A percentile compares a stretch with the other conserved stretches of the same genome.
Evolutionary conservation across 2,113 vertebrate genomes (phyloP).

Genomic region (Beaufortia kweichowensis): DNA sequence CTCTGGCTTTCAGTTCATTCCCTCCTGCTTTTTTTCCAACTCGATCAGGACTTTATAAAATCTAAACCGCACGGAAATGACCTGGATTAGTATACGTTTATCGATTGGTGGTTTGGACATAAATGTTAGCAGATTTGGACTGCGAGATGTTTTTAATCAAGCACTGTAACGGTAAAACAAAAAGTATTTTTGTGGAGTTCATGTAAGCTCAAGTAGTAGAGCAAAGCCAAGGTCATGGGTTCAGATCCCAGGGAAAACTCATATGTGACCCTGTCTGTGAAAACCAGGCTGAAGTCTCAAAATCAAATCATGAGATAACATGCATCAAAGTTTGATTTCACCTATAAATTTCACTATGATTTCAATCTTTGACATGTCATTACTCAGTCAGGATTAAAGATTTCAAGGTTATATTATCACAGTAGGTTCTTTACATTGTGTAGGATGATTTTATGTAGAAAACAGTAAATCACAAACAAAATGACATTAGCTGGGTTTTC

Average conservation of each 20-base stretch:
- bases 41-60: not conserved
- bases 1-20: slow-evolving; percentile 14
- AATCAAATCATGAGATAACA: too few species aligned
- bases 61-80: slow-evolving; percentile 8
- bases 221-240: slow-evolving; percentile 1
- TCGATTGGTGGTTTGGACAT: not conserved
- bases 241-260: not conserved
- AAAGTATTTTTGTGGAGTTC: too few species aligned
- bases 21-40: not conserved
- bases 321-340: too few species aligned
- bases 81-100: not conserved
- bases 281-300: too few species aligned
- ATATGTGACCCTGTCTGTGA: not conserved
- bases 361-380: too few species aligned
- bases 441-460: too few species aligned
- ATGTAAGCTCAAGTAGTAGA: not conserved
- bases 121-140: not conserved
- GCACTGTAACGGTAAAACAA: not conserved
- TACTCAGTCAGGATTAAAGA: too few species aligned
- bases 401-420: too few species aligned
- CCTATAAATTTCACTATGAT: too few species aligned
- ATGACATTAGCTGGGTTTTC: too few species aligned
- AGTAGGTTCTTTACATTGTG: too few species aligned
- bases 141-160: not conserved
- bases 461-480: too few species aligned